A percentile compares a stretch with the other conserved stretches of the same genome.
phyloP scores from a whole-genome alignment of 2,888 invertebrate species.

The Folsomia manolachei region DNA sequence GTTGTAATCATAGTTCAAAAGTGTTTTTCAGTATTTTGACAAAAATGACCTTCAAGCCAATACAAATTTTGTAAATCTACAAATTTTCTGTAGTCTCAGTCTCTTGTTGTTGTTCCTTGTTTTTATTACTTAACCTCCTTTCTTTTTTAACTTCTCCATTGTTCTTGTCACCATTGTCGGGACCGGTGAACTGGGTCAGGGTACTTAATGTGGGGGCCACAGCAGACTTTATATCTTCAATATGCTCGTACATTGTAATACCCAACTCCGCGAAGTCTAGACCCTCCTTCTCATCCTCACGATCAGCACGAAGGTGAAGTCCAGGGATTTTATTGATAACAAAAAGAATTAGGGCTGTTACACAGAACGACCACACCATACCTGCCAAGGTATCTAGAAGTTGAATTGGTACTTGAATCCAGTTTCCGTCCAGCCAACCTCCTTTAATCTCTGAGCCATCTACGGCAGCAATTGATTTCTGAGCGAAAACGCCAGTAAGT shows the following conservation, averaged over 20 bases:
- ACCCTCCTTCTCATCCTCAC: slow-evolving; percentile 40
- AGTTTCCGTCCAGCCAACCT: slow-evolving; percentile 47
- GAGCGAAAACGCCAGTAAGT: slow-evolving; percentile 37
- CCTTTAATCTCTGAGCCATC: slow-evolving; percentile 44
- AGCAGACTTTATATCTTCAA: neutral
- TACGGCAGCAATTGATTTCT: slow-evolving; percentile 41
- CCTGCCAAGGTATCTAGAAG: slow-evolving; percentile 36
- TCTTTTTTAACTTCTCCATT: neutral
- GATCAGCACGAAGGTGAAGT: slow-evolving; percentile 37
- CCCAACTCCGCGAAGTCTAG: slow-evolving; percentile 17
- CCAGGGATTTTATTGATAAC: slow-evolving; percentile 47
- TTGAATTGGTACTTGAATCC: slow-evolving; percentile 43
- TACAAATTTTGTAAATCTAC: too few relatives aligned
- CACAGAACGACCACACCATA: slow-evolving; percentile 38
- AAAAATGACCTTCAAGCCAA: too few relatives aligned
- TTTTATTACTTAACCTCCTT: neutral
- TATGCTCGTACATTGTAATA: neutral
- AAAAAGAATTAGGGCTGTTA: slow-evolving; percentile 41
- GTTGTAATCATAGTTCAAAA: too few relatives aligned
- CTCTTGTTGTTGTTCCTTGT: neutral
- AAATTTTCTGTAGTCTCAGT: neutral
- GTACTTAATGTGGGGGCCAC: neutral
- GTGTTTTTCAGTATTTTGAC: too few relatives aligned
- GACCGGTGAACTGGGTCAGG: neutral
- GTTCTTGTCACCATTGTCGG: too few relatives aligned